Base-by-base conservation (phyloP, 2,113 vertebrate species). In the Ascaphus truei region DNA sequence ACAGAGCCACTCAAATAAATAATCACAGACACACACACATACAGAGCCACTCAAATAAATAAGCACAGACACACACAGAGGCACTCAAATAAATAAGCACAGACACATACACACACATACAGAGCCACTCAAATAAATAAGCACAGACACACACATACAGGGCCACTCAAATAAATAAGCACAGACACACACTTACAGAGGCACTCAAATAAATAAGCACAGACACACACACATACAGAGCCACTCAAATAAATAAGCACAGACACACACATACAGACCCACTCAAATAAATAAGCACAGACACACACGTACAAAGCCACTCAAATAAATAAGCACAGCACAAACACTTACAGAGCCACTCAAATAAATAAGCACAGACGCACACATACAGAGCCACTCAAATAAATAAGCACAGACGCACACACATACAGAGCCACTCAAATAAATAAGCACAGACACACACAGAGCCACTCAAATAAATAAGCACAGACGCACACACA, bases 71-170 rank as follows among this genome's bases (percentile, higher is more conserved):
- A 43, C 15, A 43, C 36, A 23, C 9, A 55, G 29, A n/a, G n/a
- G 30, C 65, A 36, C 71, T 71, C 45, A 41, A 31, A 53, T 60
- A 66, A 67, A 52, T 33, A 20, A 76, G 36, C 43, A 22, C 61
- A 26, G n/a, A 30, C 37, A 47, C 30, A 47, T n/a, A 52, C 43
- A 43, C 15, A 43, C n/a, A n/a, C n/a, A n/a, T 31, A 23, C 9
- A 55, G 29, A n/a, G n/a, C 34, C 65, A 36, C 71, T 71, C 45
- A 41, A 31, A 53, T 60, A 66, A 67, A 52, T 33, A 20, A 76
- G 36, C 43, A 22, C 61, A 26, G n/a, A 30, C 37, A 47, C 30
- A 47, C 43, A 43, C 15, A 43, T 31, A 23, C 9, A 55, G 29
- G n/a, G n/a, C 34, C 65, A 36, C 71, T 71, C 45, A 41, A 31